Conservation (phyloP, 2,888 invertebrate genomes). For the Archaeoteleia sp. region DNA sequence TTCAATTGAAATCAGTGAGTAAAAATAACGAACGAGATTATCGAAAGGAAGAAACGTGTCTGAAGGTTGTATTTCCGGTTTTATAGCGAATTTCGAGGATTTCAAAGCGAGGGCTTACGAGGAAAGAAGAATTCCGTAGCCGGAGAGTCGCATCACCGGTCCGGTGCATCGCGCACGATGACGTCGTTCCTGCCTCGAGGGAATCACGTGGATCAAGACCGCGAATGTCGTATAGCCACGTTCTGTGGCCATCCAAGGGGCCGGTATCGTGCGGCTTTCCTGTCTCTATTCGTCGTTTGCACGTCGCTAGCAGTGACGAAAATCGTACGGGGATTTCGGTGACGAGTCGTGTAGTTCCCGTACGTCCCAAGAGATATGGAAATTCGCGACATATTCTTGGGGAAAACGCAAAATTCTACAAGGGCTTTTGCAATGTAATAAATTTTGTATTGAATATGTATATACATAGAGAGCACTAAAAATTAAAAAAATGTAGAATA, state of each 20-base stretch:
- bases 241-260: conserved; percentile 31
- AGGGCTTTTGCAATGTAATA: conserved; percentile 20
- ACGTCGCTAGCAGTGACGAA: conserved; percentile 22
- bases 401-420: conserved; percentile 28
- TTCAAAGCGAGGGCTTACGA: conserved; percentile 12
- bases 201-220: conserved; percentile 34
- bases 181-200: conserved; percentile 27
- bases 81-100: conserved; percentile 25
- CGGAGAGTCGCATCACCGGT: conserved; percentile 8
- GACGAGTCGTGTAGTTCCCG: conserved; percentile 22
- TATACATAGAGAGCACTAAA: too few relatives aligned
- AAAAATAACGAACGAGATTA: conserved; percentile 12
- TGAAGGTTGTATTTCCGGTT: conserved; percentile 15
- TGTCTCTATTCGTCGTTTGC: conserved; percentile 27
- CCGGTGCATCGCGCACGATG: conserved; percentile 22
- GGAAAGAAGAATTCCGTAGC: conserved; percentile 20
- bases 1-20: background rate
- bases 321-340: conserved; percentile 27
- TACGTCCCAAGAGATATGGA: conserved; percentile 30
- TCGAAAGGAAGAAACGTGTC: conserved; percentile 19
- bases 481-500: too few relatives aligned
- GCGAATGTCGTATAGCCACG: conserved; percentile 13
- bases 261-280: conserved; percentile 29
- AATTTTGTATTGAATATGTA: conserved; percentile 21
- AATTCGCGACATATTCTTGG: conserved; percentile 27